A percentile compares a stretch with the other conserved stretches of the same genome.
Conservation (phyloP, 2,797 vertebrate genomes). For the Myotis pilosus region DNA sequence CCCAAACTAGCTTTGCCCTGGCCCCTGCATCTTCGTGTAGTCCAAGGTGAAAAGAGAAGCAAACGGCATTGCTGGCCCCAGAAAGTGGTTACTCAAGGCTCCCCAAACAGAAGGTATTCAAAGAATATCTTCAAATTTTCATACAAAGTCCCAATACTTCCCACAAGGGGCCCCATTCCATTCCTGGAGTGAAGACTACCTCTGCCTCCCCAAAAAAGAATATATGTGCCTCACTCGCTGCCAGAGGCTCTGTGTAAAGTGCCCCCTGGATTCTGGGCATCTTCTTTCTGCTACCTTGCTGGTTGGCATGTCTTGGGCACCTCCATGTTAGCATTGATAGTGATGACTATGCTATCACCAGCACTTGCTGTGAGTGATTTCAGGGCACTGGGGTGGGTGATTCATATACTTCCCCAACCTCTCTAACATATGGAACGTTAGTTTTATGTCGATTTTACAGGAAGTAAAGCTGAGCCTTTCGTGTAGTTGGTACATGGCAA, state of each 20-base stretch:
- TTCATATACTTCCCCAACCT: background rate
- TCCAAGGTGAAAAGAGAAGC: background rate
- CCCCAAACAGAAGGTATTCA: background rate
- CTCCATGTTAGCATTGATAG: background rate
- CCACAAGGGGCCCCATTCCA: background rate
- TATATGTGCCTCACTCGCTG: background rate
- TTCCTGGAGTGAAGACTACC: background rate
- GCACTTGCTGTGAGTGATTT: background rate
- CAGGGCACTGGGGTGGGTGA: background rate
- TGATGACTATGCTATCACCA: background rate
- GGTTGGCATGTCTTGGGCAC: fast-evolving
- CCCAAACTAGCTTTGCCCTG: background rate
- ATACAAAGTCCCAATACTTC: background rate
- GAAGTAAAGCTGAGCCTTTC: background rate
- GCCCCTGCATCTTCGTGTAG: background rate
- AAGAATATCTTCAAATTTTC: background rate
- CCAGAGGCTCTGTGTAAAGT: background rate
- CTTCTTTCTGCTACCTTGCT: background rate
- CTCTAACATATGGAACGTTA: background rate
- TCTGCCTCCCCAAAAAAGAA: background rate
- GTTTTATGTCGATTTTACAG: background rate
- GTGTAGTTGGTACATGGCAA: background rate
- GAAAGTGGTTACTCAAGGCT: background rate
- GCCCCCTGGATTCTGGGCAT: background rate
- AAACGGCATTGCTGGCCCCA: background rate